Percentiles rank a stretch among this genome's conserved stretches.
Conservation (phyloP, 1,140 invertebrate genomes). For the Pseudomyrmex sp. region DNA sequence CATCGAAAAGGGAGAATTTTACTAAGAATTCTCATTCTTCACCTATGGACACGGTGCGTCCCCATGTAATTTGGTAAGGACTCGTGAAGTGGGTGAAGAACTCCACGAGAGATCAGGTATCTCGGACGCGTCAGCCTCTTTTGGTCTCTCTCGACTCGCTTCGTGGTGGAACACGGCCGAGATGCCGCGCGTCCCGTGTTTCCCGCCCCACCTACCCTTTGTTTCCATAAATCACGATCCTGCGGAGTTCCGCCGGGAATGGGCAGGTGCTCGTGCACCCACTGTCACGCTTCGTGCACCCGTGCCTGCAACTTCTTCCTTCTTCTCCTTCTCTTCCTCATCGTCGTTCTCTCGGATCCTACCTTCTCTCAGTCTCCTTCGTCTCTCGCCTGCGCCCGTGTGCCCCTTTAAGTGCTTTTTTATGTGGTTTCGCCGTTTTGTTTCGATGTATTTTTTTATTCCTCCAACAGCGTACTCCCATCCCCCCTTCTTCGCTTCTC, state of each 20-base stretch:
- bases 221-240: slow-evolving; percentile 82
- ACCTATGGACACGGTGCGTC: not conserved
- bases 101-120: not conserved
- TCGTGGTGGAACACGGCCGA: slow-evolving; percentile 32
- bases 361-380: not conserved
- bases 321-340: slow-evolving; percentile 24
- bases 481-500: not conserved
- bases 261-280: slow-evolving; percentile 83
- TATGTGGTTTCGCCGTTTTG: slow-evolving; percentile 80
- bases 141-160: slow-evolving; percentile 20
- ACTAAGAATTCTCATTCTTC: not conserved
- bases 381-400: slow-evolving; percentile 48
- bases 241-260: slow-evolving; percentile 75
- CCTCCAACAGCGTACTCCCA: slow-evolving; percentile 44
- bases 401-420: slow-evolving; percentile 80
- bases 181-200: slow-evolving; percentile 64
- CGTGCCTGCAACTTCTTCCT: slow-evolving; percentile 78
- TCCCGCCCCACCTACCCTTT: slow-evolving; percentile 70
- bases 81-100: slow-evolving; percentile 3
- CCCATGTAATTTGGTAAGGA: not conserved
- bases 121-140: slow-evolving; percentile 19
- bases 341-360: slow-evolving; percentile 37
- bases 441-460: slow-evolving; percentile 76
- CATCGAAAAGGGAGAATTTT: not conserved
- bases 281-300: slow-evolving; percentile 84